Evolutionary conservation across 2,888 invertebrate genomes (phyloP).

Genomic region (Drosophila setosimentum): DNA sequence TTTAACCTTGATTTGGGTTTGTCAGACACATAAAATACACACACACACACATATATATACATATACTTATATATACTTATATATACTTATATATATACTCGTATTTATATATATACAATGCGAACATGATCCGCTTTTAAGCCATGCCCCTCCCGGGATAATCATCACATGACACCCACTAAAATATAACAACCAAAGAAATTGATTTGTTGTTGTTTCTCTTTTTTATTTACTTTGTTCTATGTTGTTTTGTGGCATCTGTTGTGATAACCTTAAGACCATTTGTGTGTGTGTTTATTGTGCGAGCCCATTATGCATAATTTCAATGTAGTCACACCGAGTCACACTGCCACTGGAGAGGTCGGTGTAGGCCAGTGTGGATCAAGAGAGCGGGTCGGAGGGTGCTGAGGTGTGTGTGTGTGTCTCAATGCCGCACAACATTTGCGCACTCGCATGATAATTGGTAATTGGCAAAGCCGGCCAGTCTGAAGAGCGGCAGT

Average conservation of each 20-base stretch:
- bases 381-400: background rate
- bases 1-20: conserved; percentile 6
- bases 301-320: conserved; percentile 60
- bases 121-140: conserved; percentile 11
- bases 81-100: background rate
- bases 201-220: conserved; percentile 40
- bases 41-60: background rate
- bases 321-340: conserved; percentile 50
- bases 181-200: conserved; percentile 11
- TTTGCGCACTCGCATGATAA: conserved; percentile 64
- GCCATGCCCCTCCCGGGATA: background rate
- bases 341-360: background rate
- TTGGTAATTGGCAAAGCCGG: conserved; percentile 40
- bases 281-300: conserved; percentile 38
- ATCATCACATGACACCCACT: conserved; percentile 33
- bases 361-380: background rate
- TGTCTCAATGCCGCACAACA: conserved; percentile 52
- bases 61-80: background rate
- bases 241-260: conserved; percentile 39
- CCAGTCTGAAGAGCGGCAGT: conserved; percentile 30
- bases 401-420: conserved; percentile 16
- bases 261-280: conserved; percentile 57
- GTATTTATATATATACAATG: background rate
- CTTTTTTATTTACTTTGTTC: background rate
- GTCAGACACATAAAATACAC: background rate